Base-by-base conservation (phyloP, 2,113 vertebrate species). In the Polypterus bichir region DNA sequence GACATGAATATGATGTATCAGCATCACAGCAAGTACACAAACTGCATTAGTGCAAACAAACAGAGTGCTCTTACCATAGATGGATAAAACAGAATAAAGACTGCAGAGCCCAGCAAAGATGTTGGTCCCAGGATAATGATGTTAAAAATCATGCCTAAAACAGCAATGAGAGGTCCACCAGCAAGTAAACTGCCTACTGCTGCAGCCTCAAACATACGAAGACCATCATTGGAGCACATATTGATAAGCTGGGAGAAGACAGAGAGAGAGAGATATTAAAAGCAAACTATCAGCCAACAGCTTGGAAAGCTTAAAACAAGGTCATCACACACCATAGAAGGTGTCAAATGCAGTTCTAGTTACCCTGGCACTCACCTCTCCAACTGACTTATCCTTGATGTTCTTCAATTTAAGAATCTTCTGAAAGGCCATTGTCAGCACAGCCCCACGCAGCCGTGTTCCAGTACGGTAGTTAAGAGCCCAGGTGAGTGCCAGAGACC, bases 51-150 rank as follows among this genome's bases (percentile, higher is more conserved):
- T 27, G 27, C 27, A 46, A 8, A 59, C 57, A 48, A 3, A 7
- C 4, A 3, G 9, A 48, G 57, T 10, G 1, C 64, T 78, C 88
- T 88, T 74, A 97, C 93, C 93, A 95, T 92, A 9, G 89, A 81
- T 27, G 93, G 93, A 60, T 94, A 97, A 79, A 95, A 95, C 53
- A 97, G 89, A 68, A 95, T 89, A 73, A 97, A 97, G 55, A 97
- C 81, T 9, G 92, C 88, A 3, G 92, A 95, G 66, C 93, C 93
- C 64, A 97, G 80, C 54, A 97, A 89, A 58, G 88, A 91, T 2
- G 93, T 94, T 3, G 92, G 92, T 49, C 92, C 92, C 76, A 97
- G 79, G 10, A 97, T 78, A 48, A 87, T 86, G 9, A 93, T 83
- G 27, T 87, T 97, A 76, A 92, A 97, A 62, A 83, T 77, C 67